phyloP scores from a whole-genome alignment of 2,113 vertebrate species.

The Gadus chalcogrammus region DNA sequence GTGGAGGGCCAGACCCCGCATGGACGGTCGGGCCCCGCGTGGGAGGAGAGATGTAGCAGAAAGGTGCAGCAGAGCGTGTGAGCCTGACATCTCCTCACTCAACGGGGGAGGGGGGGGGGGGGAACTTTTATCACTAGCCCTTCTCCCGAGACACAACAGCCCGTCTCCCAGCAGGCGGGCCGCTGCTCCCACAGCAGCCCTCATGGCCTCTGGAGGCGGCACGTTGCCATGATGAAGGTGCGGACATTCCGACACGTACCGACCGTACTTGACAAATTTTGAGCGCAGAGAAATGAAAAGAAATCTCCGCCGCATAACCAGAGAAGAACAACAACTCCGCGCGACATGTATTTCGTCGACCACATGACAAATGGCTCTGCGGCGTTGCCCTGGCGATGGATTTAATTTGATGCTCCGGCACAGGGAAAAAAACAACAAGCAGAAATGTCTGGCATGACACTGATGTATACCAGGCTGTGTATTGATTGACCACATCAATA shows the following conservation, averaged over 20 bases:
- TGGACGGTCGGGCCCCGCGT: no score
- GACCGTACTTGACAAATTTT: no score
- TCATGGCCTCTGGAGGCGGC: slow-evolving; percentile 23
- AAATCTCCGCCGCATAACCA: slow-evolving; percentile 12
- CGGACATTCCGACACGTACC: no score
- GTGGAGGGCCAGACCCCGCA: no score
- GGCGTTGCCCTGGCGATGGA: slow-evolving; percentile 15
- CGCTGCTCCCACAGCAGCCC: slow-evolving; percentile 33
- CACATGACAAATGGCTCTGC: slow-evolving; percentile 40
- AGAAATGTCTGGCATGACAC: slow-evolving; percentile 37
- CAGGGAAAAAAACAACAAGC: neutral
- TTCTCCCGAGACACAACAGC: slow-evolving; percentile 60
- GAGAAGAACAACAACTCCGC: slow-evolving; percentile 24
- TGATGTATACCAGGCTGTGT: slow-evolving; percentile 57
- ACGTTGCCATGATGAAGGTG: no score
- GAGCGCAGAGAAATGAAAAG: neutral
- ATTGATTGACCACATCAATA: slow-evolving; percentile 64
- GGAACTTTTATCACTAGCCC: slow-evolving; percentile 45
- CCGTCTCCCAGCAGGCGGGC: slow-evolving; percentile 50
- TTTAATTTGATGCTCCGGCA: slow-evolving; percentile 34
- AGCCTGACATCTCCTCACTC: slow-evolving; percentile 45
- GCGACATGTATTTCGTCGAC: slow-evolving; percentile 26
- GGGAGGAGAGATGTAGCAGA: slow-evolving; percentile 22
- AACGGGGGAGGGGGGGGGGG: slow-evolving; percentile 20
- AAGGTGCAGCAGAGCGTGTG: slow-evolving; percentile 12